These are phyloP conservation scores for Deladenus siricidicola DNA, from an alignment of 2,888 invertebrate species.

Conservation along the genomic window DNA sequence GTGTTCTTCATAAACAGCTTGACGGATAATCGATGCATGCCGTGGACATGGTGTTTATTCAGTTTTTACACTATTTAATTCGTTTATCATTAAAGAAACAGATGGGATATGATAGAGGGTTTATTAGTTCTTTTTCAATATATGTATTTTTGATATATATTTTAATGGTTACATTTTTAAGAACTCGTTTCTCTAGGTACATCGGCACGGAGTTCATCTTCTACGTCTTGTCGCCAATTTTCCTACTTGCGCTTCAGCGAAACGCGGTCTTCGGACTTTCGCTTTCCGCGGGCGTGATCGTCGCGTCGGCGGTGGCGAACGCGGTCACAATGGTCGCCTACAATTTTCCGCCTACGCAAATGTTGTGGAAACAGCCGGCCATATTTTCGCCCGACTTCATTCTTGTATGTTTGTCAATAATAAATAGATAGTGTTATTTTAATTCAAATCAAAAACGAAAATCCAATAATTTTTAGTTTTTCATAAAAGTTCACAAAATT, in stretches of 20 bases:
- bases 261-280: slow-evolving; percentile 37
- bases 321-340: slow-evolving; percentile 39
- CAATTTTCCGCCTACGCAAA: slow-evolving; percentile 50
- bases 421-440: too few species aligned
- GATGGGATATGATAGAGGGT: neutral
- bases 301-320: slow-evolving; percentile 38
- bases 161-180: neutral
- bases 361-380: slow-evolving; percentile 51
- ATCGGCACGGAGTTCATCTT: slow-evolving; percentile 53
- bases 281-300: slow-evolving; percentile 31
- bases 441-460: neutral
- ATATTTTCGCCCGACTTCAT: slow-evolving; percentile 52
- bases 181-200: slow-evolving; percentile 29
- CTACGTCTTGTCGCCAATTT: slow-evolving; percentile 51
- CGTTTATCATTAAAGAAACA: too few species aligned
- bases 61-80: neutral
- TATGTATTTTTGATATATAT: neutral
- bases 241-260: slow-evolving; percentile 42
- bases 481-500: neutral
- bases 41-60: slow-evolving; percentile 46
- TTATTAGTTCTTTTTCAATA: too few species aligned
- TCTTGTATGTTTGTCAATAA: slow-evolving; percentile 28
- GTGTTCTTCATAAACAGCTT: slow-evolving; percentile 32
- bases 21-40: slow-evolving; percentile 50
- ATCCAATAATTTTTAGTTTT: neutral